A percentile compares a stretch with the other conserved stretches of the same genome.
These are phyloP conservation scores for Penaeus indicus DNA, from an alignment of 1,140 invertebrate species.

Conservation along the genomic window DNA sequence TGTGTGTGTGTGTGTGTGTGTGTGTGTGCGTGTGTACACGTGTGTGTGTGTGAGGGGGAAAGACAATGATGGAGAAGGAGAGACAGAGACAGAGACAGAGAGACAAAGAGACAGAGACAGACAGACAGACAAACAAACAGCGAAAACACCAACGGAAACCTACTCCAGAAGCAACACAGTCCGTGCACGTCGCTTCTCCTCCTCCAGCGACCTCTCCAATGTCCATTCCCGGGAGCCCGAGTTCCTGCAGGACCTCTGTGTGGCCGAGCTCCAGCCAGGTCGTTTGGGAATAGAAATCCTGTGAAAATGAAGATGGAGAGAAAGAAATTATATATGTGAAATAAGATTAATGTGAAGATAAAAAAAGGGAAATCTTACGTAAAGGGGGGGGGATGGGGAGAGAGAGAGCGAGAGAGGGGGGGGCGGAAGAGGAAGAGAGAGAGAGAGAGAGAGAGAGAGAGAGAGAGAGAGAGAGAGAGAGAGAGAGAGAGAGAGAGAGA, in stretches of 20 bases:
- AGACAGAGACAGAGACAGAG: no score
- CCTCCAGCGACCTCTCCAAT: constrained; percentile 30
- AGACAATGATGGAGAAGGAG: no score
- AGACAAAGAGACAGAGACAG: no score
- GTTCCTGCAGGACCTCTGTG: constrained; percentile 8
- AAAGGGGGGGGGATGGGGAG: background rate
- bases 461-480: background rate
- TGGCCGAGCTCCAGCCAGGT: constrained; percentile 45
- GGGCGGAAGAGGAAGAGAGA: background rate
- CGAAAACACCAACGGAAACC: background rate
- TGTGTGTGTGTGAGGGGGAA: no score
- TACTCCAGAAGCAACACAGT: constrained; percentile 23
- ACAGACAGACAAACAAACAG: no score
- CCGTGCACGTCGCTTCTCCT: constrained; percentile 12
- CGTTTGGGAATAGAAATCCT: constrained; percentile 54
- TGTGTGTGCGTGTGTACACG: no score
- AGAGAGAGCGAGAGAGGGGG: background rate
- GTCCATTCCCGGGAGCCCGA: constrained; percentile 31
- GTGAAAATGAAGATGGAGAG: background rate
- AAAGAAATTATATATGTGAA: no score
- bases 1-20: no score
- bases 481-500: background rate
- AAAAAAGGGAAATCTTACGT: background rate
- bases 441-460: no score
- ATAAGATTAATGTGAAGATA: no score